Conservation (phyloP, 2,113 vertebrate genomes). For the Phylloscopus whistleri region DNA sequence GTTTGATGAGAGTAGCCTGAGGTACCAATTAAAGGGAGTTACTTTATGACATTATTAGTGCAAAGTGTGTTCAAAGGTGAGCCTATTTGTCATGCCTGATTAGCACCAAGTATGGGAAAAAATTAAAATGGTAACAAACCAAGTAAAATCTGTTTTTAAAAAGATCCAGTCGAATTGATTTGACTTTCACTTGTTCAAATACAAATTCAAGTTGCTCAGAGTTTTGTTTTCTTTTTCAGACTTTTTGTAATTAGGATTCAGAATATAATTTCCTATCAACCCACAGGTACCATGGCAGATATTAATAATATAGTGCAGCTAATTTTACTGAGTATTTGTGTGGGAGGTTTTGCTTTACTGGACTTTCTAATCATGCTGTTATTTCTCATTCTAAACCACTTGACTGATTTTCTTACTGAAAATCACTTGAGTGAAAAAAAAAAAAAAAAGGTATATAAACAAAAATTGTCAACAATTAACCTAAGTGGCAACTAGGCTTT, state of each 20-base stretch:
- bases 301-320: not conserved
- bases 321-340: not conserved
- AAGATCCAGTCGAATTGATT: not conserved
- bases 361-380: not conserved
- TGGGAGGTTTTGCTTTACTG: not conserved
- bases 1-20: conserved; percentile 66
- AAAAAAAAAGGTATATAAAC: not conserved
- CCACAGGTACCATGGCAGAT: not conserved
- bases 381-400: not conserved
- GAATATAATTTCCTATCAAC: not conserved
- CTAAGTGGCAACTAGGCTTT: not conserved
- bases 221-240: not conserved
- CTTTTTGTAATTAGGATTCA: not conserved
- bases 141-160: conserved; percentile 21
- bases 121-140: conserved; percentile 55
- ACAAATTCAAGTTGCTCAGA: not conserved
- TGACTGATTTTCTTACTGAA: not conserved
- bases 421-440: not conserved
- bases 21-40: conserved; percentile 69
- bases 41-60: conserved; percentile 68
- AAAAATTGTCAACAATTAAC: not conserved
- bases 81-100: conserved; percentile 71
- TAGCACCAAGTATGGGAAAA: conserved; percentile 62
- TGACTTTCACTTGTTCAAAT: conserved; percentile 32
- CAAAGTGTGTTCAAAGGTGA: conserved; percentile 67